A percentile compares a stretch with the other conserved stretches of the same genome.
Evolutionary conservation across 1,140 invertebrate genomes (phyloP).

Genomic region (Temnothorax longispinosus): DNA sequence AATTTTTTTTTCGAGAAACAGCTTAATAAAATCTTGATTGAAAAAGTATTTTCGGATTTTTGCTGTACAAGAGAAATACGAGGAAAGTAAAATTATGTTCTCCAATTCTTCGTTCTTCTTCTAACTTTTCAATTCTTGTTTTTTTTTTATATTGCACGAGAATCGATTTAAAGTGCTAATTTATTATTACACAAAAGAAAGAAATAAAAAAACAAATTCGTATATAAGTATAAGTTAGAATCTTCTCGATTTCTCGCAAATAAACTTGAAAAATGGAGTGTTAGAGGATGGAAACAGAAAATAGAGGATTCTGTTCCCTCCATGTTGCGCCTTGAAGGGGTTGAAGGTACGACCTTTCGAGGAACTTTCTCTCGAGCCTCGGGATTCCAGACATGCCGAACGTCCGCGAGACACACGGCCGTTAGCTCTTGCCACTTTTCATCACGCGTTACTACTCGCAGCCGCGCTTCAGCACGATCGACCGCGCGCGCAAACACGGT

Average conservation of each 20-base stretch:
- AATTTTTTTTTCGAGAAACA: background rate
- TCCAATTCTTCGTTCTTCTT: background rate
- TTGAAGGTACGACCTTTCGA: background rate
- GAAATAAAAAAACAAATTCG: background rate
- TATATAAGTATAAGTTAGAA: background rate
- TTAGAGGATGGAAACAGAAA: background rate
- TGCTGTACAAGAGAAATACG: background rate
- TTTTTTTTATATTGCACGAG: background rate
- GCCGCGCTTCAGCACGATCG: slow-evolving; percentile 48
- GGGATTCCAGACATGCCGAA: slow-evolving; percentile 40
- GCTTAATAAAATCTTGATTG: background rate
- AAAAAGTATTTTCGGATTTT: background rate
- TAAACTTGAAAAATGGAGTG: background rate
- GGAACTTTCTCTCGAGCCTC: background rate
- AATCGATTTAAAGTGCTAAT: background rate
- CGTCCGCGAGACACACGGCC: too few relatives aligned
- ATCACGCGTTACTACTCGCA: background rate
- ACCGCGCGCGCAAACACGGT: background rate
- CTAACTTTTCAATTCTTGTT: background rate
- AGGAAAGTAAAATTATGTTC: background rate
- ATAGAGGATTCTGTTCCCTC: background rate
- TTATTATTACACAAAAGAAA: background rate
- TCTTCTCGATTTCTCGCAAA: background rate
- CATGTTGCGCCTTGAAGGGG: background rate
- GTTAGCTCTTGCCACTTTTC: slow-evolving; percentile 43